phyloP scores from a whole-genome alignment of 1,140 invertebrate species.

The Episyrphus balteatus region DNA sequence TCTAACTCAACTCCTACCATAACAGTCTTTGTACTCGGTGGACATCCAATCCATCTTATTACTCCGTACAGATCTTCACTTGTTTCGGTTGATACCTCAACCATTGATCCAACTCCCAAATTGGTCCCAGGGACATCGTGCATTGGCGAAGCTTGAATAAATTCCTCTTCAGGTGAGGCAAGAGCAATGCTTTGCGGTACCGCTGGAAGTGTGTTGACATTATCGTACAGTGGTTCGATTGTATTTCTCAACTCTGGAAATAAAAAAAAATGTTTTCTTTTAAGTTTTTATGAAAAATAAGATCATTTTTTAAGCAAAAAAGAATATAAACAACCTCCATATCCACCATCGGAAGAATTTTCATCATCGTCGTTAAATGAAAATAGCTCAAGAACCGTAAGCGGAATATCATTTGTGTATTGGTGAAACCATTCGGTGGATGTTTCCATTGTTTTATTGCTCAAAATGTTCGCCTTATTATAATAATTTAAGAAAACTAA shows the following conservation, averaged over 20 bases:
- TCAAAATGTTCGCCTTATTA: no score
- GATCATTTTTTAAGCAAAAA: no score
- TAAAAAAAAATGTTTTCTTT: neutral
- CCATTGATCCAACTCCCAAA: slow-evolving; percentile 60
- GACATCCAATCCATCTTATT: slow-evolving; percentile 73
- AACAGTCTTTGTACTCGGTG: slow-evolving; percentile 24
- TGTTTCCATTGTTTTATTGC: no score
- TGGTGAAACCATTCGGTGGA: no score
- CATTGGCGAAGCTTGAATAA: slow-evolving; percentile 7
- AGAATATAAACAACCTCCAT: no score
- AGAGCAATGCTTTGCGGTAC: neutral
- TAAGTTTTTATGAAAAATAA: no score
- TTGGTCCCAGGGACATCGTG: slow-evolving; percentile 34
- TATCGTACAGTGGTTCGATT: slow-evolving; percentile 5
- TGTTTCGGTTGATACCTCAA: slow-evolving; percentile 48
- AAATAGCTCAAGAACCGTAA: slow-evolving; percentile 31
- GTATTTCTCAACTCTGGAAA: slow-evolving; percentile 4
- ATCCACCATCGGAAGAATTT: neutral
- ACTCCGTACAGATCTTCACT: slow-evolving; percentile 57
- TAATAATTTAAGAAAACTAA: neutral
- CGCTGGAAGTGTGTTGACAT: slow-evolving; percentile 9
- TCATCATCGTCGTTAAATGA: neutral
- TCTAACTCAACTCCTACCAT: slow-evolving; percentile 54
- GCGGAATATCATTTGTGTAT: slow-evolving; percentile 19
- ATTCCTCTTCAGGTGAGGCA: slow-evolving; percentile 5